Conservation (phyloP, 2,113 vertebrate genomes). For the Eolophus roseicapilla region DNA sequence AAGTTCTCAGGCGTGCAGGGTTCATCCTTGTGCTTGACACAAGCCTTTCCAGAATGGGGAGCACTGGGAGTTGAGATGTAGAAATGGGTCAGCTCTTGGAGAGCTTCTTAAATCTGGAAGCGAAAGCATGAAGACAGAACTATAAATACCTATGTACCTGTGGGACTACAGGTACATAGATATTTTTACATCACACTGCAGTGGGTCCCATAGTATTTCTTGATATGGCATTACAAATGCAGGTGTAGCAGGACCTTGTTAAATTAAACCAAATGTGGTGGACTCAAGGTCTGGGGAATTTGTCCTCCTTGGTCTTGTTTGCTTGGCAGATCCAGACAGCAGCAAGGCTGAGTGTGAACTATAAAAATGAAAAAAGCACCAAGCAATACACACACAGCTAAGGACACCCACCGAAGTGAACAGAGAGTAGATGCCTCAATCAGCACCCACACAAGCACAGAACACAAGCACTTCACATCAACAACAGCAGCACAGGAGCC, state of each 20-base stretch:
- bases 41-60: not conserved
- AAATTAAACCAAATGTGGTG: not conserved
- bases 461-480: not conserved
- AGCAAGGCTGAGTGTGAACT: not conserved
- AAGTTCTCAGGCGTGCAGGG: not conserved
- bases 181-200: not conserved
- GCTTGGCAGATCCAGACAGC: not conserved
- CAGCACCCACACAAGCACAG: not conserved
- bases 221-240: not conserved
- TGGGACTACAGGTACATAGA: not conserved
- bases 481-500: not conserved
- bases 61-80: not conserved
- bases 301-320: not conserved
- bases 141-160: not conserved
- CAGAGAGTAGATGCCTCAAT: not conserved
- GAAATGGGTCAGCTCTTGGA: not conserved
- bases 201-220: not conserved
- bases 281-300: not conserved
- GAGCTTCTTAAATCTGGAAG: not conserved
- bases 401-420: accelerated
- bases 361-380: not conserved
- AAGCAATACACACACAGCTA: not conserved
- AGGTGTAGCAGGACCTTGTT: not conserved
- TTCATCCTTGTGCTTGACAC: not conserved
- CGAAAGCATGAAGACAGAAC: not conserved